Conservation (phyloP, 2,797 vertebrate species). For the Anguilla anguilla region DNA sequence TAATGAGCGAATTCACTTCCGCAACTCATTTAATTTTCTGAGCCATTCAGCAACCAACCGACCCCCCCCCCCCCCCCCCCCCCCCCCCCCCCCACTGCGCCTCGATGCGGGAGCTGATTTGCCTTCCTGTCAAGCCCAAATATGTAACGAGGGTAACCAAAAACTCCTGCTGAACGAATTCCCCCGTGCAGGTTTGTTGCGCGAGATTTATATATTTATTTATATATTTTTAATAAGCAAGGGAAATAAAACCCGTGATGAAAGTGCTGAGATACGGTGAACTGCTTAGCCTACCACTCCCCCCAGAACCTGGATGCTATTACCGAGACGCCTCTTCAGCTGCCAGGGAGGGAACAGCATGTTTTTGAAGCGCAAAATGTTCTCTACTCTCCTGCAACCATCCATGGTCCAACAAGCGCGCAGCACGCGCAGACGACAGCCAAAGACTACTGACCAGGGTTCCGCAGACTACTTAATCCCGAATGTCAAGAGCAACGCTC, state of each 20-base stretch:
- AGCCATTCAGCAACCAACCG: conserved; percentile 31
- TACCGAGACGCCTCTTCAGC: conserved; percentile 9
- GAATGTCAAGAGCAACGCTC: not conserved
- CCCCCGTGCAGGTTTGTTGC: not conserved
- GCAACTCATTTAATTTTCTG: conserved; percentile 59
- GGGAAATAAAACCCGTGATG: not conserved
- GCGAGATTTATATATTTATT: not conserved
- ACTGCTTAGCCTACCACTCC: not conserved
- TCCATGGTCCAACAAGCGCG: not conserved
- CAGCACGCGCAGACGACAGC: not conserved
- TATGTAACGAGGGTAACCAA: not conserved
- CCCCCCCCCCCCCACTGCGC: no score
- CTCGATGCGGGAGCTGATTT: not conserved
- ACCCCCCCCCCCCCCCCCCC: no score
- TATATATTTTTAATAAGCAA: not conserved
- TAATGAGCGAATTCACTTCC: conserved; percentile 63
- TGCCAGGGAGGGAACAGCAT: not conserved
- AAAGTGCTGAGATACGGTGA: not conserved
- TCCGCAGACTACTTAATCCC: not conserved
- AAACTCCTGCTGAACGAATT: not conserved
- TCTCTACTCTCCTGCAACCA: not conserved
- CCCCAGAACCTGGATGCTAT: not conserved
- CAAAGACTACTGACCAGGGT: not conserved
- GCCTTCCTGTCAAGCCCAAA: not conserved
- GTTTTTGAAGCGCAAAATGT: not conserved